Base-by-base conservation (phyloP, 2,113 vertebrate species). In the Lichenostomus cassidix region DNA sequence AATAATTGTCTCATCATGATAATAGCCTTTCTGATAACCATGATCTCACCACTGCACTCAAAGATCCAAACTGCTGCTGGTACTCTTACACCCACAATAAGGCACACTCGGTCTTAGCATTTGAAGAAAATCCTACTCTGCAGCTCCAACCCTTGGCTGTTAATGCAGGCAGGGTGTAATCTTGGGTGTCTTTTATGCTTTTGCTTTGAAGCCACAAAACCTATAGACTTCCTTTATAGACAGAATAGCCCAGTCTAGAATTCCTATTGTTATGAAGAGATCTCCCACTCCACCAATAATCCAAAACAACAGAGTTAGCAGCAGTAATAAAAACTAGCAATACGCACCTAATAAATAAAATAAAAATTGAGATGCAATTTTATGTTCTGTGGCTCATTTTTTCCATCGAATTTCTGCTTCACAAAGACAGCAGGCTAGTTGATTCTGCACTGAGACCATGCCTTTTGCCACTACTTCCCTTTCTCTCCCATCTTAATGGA, bases 1-100 rank as follows among this genome's bases (percentile, higher is more conserved):
- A 86, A 31, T 67, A 78, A 96, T 78, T 79, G 73, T 89, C 58
- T 84, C 76, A 92, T 60, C 56, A 53, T 55, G 75, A 83, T 60
- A 92, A 91, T 7, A 71, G 82, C 44, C 47, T 71, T 92, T 84
- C 33, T 84, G 90, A 93, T 58, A 86, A 76, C 59, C 83, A 60
- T 91, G 90, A 81, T 89, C 68, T 92, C 86, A 92, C 59, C 56
- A 70, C 5, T 39, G 65, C 52, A 68, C 91, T 93, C 92, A 83
- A 24, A 68, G 89, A 81, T 78, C 69, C 75, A 62, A 83, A 90
- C 52, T 4, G 27, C 64, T 89, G 73, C 68, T 5, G 15, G 39
- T 71, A 28, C 52, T 70, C 69, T 81, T 65, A 83, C 58, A 94
- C 47, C 42, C 69, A 87, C 88, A 68, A 16, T 9, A 56, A 53